Evolutionary conservation across 1,140 invertebrate species (phyloP).

Genomic region (Bombus picipes): DNA sequence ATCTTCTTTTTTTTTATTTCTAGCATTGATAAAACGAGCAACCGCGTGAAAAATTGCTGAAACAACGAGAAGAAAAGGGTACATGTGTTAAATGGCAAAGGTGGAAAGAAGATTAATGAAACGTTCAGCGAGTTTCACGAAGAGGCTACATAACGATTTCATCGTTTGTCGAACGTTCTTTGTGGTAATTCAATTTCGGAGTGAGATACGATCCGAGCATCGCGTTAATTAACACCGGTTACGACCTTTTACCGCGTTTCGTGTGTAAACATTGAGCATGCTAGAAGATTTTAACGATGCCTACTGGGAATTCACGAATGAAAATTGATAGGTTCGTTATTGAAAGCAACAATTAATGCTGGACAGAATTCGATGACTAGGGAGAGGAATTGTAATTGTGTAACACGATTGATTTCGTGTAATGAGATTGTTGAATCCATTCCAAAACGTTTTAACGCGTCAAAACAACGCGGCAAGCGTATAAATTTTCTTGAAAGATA

Average conservation of each 20-base stretch:
- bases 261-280: not conserved
- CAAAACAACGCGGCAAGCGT: not conserved
- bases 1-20: not conserved
- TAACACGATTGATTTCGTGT: not conserved
- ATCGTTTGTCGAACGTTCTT: no score
- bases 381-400: not conserved
- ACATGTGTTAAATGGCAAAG: not conserved
- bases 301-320: not conserved
- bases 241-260: not conserved
- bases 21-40: not conserved
- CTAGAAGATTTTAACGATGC: constrained; percentile 13
- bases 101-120: no score
- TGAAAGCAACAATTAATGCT: constrained; percentile 4
- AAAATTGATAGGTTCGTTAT: constrained; percentile 17
- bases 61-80: no score
- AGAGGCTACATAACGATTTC: no score
- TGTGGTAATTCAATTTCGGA: not conserved
- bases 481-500: not conserved
- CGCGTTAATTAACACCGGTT: not conserved
- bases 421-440: not conserved
- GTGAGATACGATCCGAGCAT: not conserved
- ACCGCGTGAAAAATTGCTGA: not conserved
- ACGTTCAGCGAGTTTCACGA: no score
- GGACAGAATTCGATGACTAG: not conserved
- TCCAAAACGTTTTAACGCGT: not conserved